Evolutionary conservation across 2,888 invertebrate genomes (phyloP).

Genomic region (Boloria selene): DNA sequence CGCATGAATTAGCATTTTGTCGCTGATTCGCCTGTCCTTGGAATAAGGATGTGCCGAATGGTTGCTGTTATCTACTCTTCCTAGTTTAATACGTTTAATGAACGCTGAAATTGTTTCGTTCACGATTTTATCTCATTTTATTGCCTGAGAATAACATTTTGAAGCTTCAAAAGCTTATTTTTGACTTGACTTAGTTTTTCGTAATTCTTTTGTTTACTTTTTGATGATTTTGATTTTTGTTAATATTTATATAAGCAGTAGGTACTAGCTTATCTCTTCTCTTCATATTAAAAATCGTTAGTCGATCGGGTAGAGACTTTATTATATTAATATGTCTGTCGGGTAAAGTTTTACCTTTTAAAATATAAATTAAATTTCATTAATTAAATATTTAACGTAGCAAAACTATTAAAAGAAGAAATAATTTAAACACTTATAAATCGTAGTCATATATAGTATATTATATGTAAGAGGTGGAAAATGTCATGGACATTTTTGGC

Average conservation of each 20-base stretch:
- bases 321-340: no score
- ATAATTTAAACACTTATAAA: background rate
- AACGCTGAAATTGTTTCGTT: conserved; percentile 8
- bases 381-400: no score
- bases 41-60: conserved; percentile 68
- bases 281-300: no score
- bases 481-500: conserved; percentile 40
- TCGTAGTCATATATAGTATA: conserved; percentile 6
- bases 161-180: background rate
- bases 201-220: background rate
- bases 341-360: no score
- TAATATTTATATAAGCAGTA: no score
- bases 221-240: no score
- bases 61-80: conserved; percentile 18
- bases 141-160: conserved; percentile 10
- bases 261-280: no score
- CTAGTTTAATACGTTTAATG: conserved; percentile 3
- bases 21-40: conserved; percentile 73
- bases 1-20: conserved; percentile 74
- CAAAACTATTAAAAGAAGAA: no score
- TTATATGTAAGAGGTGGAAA: conserved; percentile 28
- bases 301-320: no score
- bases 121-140: conserved; percentile 15
- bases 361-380: no score
- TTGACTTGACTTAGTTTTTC: background rate